Base-by-base conservation (phyloP, 2,797 vertebrate species). In the Micromesistius poutassou region DNA sequence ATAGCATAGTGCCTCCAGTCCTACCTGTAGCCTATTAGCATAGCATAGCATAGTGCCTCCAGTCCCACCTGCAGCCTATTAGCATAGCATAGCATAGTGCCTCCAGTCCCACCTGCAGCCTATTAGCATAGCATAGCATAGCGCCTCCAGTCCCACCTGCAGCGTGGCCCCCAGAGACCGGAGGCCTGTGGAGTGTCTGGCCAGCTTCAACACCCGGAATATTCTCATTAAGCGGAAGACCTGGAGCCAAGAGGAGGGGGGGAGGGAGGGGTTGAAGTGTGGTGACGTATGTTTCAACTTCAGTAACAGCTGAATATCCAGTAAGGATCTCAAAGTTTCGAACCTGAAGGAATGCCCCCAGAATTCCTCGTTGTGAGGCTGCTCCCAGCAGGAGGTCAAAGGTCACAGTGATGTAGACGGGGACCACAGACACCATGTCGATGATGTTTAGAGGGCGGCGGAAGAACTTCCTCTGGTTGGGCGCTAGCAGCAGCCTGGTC, bases 171-270 rank as follows among this genome's bases (percentile, higher is more conserved):
- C 98, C 85, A 99, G 93, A 0, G 98, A 99, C 25, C 98, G 94
- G 80, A 99, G 93, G 9, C 98, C 98, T 0, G 98, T 98, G 40
- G 98, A 99, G 90, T 99, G 98, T 75, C 98, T 94, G 0, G 98
- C 97, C 94, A 99, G 82, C 89, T 98, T 99, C 90, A 99, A 87
- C 78, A 99, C 97, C 22, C 97, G 93, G 91, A 99, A 98, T 91
- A 99, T 96, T 89, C 96, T 95, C 97, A 97, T 98, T 74, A 99
- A 92, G 30, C 97, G 94, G 74, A 99, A 95, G 70, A 99, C 91
- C 91, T 92, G 87, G 55, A 78, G 50, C 74, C 3, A 2, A 25
- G 25, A 42, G 62, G 6, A 25, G 22, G 22, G 55, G 25, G n/a
- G 19, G 19, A 66, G 12, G 55, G 55, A 25, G 25, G 55, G 55